phyloP scores from a whole-genome alignment of 2,888 invertebrate species.

The Camponotus fellah region DNA sequence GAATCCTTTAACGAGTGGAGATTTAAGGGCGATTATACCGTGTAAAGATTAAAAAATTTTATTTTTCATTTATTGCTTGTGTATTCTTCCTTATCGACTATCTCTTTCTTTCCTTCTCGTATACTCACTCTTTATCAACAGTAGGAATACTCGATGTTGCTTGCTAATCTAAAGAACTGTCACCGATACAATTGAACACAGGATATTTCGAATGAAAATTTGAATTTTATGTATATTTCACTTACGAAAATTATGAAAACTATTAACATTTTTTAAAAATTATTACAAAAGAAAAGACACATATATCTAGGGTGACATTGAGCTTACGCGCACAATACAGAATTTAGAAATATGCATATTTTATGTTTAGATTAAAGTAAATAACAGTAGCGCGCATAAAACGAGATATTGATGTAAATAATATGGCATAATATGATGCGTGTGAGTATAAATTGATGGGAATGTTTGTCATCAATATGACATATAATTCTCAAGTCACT shows the following conservation, averaged over 20 bases:
- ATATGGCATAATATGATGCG: background rate
- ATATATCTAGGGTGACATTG: background rate
- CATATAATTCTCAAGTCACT: slow-evolving; percentile 26
- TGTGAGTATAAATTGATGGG: background rate
- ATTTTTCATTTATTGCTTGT: slow-evolving; percentile 3
- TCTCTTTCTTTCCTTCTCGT: slow-evolving; percentile 15
- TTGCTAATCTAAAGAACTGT: slow-evolving; percentile 32
- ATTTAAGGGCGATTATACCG: background rate
- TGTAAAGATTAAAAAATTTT: background rate
- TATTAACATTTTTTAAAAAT: background rate
- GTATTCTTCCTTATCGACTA: slow-evolving; percentile 42
- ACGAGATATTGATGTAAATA: background rate
- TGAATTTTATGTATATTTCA: background rate
- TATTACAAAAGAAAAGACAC: background rate
- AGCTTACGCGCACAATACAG: background rate
- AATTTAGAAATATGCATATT: slow-evolving; percentile 1
- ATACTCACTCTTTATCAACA: slow-evolving; percentile 39
- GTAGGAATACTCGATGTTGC: slow-evolving; percentile 34
- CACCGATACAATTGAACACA: slow-evolving; percentile 15
- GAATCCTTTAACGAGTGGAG: background rate
- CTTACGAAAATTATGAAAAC: background rate
- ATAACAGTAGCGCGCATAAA: background rate
- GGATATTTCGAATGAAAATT: background rate
- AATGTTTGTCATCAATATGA: slow-evolving; percentile 6
- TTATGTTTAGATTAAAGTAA: background rate